Conservation (phyloP, 2,888 invertebrate genomes). For the Maniola hyperantus region DNA sequence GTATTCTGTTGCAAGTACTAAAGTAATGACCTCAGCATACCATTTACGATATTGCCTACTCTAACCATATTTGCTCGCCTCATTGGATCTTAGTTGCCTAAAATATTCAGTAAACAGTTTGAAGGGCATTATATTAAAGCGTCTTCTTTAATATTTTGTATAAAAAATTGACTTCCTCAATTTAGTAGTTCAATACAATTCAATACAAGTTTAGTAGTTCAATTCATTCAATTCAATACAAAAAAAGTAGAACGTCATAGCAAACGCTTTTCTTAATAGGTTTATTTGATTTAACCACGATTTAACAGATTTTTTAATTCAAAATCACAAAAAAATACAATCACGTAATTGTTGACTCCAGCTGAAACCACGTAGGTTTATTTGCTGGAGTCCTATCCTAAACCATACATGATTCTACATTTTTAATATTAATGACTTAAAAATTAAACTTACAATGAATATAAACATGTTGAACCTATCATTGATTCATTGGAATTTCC, state of each 20-base stretch:
- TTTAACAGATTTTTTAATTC: too few species aligned
- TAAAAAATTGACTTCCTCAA: neutral
- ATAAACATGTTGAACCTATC: neutral
- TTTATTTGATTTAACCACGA: too few species aligned
- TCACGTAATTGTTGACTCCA: neutral
- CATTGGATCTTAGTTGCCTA: slow-evolving; percentile 23
- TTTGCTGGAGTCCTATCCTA: too few species aligned
- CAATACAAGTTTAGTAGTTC: neutral
- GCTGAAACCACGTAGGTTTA: neutral
- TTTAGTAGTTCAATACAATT: neutral
- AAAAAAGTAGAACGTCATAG: neutral
- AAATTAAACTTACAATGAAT: too few species aligned
- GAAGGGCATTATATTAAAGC: slow-evolving; percentile 22
- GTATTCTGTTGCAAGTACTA: slow-evolving; percentile 19
- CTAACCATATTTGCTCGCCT: slow-evolving; percentile 31
- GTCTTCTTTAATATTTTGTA: neutral
- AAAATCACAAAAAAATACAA: too few species aligned
- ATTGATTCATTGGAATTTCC: neutral
- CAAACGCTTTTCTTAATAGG: neutral
- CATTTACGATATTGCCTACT: slow-evolving; percentile 31
- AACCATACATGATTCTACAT: too few species aligned
- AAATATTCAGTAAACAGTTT: slow-evolving; percentile 30
- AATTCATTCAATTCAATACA: too few species aligned
- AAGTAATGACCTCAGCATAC: slow-evolving; percentile 28
- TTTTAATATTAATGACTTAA: too few species aligned